These are phyloP conservation scores for Athalia circularis DNA, from an alignment of 2,888 invertebrate species.

Conservation along the genomic window DNA sequence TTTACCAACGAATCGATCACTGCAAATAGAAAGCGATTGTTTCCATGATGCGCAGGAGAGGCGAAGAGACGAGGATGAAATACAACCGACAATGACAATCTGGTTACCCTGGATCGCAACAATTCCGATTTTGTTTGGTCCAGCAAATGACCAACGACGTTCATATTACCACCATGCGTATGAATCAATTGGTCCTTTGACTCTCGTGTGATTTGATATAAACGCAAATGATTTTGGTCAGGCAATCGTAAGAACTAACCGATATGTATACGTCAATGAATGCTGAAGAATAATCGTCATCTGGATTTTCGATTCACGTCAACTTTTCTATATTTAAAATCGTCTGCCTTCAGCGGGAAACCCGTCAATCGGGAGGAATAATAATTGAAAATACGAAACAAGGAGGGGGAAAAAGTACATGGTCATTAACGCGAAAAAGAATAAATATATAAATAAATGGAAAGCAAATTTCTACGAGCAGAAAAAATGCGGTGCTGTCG, in stretches of 20 bases:
- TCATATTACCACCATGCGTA: neutral
- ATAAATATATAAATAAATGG: no score
- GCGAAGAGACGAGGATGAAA: neutral
- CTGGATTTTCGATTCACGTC: no score
- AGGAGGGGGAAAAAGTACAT: no score
- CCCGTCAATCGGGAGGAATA: no score
- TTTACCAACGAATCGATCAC: conserved; percentile 71
- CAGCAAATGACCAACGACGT: conserved; percentile 65
- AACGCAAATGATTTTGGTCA: neutral
- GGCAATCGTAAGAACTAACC: no score
- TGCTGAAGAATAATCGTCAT: no score
- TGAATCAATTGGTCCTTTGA: neutral
- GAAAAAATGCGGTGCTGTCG: conserved; percentile 58
- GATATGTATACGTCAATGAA: no score
- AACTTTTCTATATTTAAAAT: no score
- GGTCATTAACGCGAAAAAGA: no score
- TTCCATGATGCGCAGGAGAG: conserved; percentile 59
- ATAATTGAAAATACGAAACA: no score
- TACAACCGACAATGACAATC: conserved; percentile 58
- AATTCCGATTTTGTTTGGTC: conserved; percentile 60
- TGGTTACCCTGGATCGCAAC: conserved; percentile 65
- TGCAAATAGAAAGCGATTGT: conserved; percentile 61
- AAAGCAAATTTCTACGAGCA: neutral
- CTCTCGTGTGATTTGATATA: no score
- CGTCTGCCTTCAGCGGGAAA: no score